Percentiles rank a stretch among this genome's conserved stretches.
These are phyloP conservation scores for Drosophila seclusa DNA, from an alignment of 2,888 invertebrate species.

Conservation along the genomic window DNA sequence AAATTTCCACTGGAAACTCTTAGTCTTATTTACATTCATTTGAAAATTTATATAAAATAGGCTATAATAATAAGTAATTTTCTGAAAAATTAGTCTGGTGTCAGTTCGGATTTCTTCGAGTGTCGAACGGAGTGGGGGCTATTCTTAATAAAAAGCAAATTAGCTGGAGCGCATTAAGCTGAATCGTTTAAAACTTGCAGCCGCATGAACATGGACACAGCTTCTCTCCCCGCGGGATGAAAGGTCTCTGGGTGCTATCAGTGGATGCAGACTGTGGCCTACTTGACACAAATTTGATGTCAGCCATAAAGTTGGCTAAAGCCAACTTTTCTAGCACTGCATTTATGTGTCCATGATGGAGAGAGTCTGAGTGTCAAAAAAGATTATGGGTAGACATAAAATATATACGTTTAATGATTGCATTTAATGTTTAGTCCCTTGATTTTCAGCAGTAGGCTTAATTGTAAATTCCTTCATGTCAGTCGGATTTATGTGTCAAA, in stretches of 20 bases:
- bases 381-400: neutral
- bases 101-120: neutral
- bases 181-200: slow-evolving; percentile 44
- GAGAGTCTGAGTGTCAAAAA: neutral
- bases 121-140: neutral
- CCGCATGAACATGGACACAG: slow-evolving; percentile 7
- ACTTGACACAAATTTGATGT: slow-evolving; percentile 54
- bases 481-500: slow-evolving; percentile 31
- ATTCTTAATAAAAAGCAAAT: slow-evolving; percentile 72
- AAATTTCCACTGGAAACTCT: no score
- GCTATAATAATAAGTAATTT: neutral
- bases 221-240: neutral
- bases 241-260: neutral
- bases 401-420: neutral
- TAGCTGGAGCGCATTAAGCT: slow-evolving; percentile 71
- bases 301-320: slow-evolving; percentile 46
- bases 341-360: slow-evolving; percentile 41
- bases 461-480: slow-evolving; percentile 44
- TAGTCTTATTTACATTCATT: no score
- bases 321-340: slow-evolving; percentile 31
- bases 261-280: slow-evolving; percentile 1
- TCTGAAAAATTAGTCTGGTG: neutral
- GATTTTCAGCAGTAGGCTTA: slow-evolving; percentile 4
- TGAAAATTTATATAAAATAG: neutral
- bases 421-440: neutral